Evolutionary conservation across 2,888 invertebrate genomes (phyloP), one percentile per base, ranked within the genome.

Genomic region (Crepidodera aurea): DNA sequence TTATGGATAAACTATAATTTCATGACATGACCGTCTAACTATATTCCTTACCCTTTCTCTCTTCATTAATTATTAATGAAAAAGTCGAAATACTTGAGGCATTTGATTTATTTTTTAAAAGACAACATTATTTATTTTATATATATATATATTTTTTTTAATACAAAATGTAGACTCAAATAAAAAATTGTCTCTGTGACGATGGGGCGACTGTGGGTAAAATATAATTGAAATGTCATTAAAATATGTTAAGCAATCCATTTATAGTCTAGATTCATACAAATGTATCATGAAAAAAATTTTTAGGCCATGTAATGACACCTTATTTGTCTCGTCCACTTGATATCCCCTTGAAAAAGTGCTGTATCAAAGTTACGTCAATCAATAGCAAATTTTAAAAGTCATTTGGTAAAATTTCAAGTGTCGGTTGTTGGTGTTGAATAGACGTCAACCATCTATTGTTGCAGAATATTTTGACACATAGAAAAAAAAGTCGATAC

Each of bases 401-500:
- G 71, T 73, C 73, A 71, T 68, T 71, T 71, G 64, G 70, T 69
- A 66, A 67, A 65, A 66, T 67, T 59, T 67, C 57, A 62, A 68
- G 68, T 64, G 62, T 22, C 60, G 53, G 60, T 66, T 64, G 63
- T 63, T 59, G 39, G 48, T 59, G 29, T 27, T 66, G 67, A 69
- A 69, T 69, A 68, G 66, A 65, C 67, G 68, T 69, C 71, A 69
- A 66, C 64, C 63, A 58, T 55, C 64, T 57, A 61, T 67, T 67
- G 67, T 69, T 65, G 67, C 62, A 66, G 66, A 68, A 67, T 69
- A 69, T 71, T 71, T 69, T 69, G 69, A 71, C 71, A 69, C 68
- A 60, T 67, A 60, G 64, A 67, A 67, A 65, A 51, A 42, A 57
- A 58, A 62, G 66, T 64, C 60, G 66, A 68, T 67, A 66, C 60